Base-by-base conservation (phyloP, 1,140 invertebrate genomes). In the Schlechtendalia chinensis region DNA sequence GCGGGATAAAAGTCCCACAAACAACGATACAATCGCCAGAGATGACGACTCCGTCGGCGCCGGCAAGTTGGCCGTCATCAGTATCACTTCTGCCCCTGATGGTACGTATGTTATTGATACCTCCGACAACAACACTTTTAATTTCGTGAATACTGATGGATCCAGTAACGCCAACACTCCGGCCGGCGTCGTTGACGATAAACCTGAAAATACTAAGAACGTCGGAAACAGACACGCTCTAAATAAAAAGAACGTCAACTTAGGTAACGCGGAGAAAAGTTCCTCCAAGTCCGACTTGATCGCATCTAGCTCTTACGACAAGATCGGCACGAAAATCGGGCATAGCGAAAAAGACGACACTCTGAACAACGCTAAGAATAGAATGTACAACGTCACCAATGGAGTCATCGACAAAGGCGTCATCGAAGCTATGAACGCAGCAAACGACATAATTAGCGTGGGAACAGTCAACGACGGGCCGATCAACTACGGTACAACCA, bases 231-330 rank as follows among this genome's bases (percentile, higher is more conserved):
- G 8, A 4, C 8, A 39, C 32, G 8, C 8, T 8, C 32, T 4
- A n/a, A n/a, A n/a, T n/a, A n/a, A n/a, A n/a, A 65, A 65, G 1
- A 22, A 14, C 11, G n/a, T n/a, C n/a, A n/a, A n/a, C n/a, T n/a
- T n/a, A n/a, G n/a, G n/a, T n/a, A n/a, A n/a, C n/a, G 61, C 27
- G 24, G 22, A n/a, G n/a, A n/a, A n/a, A n/a, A n/a, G n/a, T n/a
- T n/a, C n/a, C 0, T 8, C 0, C 22, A 47, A 24, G 12, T 1
- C 5, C 1, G 1, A 50, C 2, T 0, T 11, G 1, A 8, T 53
- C 47, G 14, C 29, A 0, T 39, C 69, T 2, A 47, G 8, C 8
- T 39, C 32, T 0, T 69, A 24, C 2, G 14, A 54, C 50, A 0
- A 6, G 0, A 11, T 2, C 10, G 1, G 1, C 3, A 24, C 50